phyloP scores from a whole-genome alignment of 2,888 invertebrate genomes.

The Agrilus mali region DNA sequence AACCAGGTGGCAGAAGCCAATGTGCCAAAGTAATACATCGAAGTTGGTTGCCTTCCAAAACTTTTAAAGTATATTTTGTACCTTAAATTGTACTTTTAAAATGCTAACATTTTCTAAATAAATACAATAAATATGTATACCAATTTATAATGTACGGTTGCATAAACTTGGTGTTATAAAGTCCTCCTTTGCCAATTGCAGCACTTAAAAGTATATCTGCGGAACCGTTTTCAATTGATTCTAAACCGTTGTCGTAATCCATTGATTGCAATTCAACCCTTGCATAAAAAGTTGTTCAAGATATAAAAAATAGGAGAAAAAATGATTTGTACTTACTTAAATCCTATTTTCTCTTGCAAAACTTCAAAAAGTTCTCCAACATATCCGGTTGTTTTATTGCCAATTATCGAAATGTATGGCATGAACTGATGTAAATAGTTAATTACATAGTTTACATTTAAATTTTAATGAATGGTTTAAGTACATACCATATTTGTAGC shows the following conservation, averaged over 20 bases:
- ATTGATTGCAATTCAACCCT: constrained; percentile 6
- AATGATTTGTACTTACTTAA: not conserved
- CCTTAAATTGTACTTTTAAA: constrained; percentile 15
- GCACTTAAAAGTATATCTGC: constrained; percentile 27
- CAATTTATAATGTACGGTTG: constrained; percentile 29
- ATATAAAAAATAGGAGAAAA: not conserved
- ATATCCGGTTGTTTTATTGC: no score
- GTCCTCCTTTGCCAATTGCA: constrained; percentile 19
- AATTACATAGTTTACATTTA: no score
- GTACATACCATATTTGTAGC: no score
- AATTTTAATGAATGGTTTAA: no score
- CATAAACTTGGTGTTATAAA: constrained; percentile 21
- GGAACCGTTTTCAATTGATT: constrained; percentile 18
- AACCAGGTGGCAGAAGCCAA: constrained; percentile 23
- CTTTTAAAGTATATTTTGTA: constrained; percentile 26
- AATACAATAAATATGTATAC: constrained; percentile 14
- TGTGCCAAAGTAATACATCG: constrained; percentile 23
- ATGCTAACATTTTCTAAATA: not conserved
- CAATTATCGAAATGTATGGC: no score
- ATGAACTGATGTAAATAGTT: no score
- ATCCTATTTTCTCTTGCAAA: not conserved
- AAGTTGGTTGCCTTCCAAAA: constrained; percentile 22
- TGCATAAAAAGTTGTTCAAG: not conserved
- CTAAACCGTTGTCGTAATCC: constrained; percentile 21
- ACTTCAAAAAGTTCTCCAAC: no score